These are phyloP conservation scores for Bubo scandiacus DNA, from an alignment of 2,113 vertebrate species.

Conservation along the genomic window DNA sequence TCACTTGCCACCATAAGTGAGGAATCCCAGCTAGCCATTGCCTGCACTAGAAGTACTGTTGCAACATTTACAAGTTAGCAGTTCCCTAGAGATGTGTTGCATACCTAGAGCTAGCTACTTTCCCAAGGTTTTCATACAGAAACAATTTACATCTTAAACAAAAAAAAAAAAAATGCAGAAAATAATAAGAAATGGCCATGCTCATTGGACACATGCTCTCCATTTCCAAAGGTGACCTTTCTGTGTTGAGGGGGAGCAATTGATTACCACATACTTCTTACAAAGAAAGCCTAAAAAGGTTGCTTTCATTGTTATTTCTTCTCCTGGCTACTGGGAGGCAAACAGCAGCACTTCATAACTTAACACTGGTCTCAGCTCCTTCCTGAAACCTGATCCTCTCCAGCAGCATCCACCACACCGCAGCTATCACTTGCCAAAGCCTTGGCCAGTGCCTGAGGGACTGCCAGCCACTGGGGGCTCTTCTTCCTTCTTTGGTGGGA, in stretches of 20 bases:
- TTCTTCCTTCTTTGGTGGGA: neutral
- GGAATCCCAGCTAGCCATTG: neutral
- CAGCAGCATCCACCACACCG: neutral
- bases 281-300: neutral
- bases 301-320: neutral
- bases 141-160: neutral
- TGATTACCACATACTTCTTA: neutral
- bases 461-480: neutral
- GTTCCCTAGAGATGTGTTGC: accelerated
- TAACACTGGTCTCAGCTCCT: neutral
- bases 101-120: neutral
- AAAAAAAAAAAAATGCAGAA: neutral
- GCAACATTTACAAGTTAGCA: neutral
- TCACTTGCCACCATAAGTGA: neutral
- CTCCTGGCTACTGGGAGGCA: neutral
- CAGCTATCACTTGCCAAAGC: neutral
- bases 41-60: neutral
- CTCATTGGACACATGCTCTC: neutral
- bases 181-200: neutral
- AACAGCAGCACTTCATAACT: neutral
- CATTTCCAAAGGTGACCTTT: neutral
- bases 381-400: neutral
- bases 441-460: neutral
- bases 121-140: neutral
- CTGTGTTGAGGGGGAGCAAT: neutral